Conservation (phyloP, 2,113 vertebrate species). For the Dolichallabes microphthalmus region DNA sequence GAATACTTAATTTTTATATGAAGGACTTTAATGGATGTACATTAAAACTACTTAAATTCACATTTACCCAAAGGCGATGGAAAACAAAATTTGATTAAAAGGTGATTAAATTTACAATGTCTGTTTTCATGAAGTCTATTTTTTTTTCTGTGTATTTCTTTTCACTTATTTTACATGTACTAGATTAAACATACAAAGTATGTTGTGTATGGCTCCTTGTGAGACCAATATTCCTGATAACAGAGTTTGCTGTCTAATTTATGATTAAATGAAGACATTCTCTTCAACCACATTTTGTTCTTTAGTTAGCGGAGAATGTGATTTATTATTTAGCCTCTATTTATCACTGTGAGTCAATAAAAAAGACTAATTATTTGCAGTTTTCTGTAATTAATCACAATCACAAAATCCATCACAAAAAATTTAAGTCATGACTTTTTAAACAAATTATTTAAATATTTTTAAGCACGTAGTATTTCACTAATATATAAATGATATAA, state of each 20-base stretch:
- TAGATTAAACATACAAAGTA: slow-evolving; percentile 53
- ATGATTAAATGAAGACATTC: slow-evolving; percentile 60
- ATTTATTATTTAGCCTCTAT: background rate
- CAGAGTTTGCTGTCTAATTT: slow-evolving; percentile 68
- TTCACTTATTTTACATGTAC: slow-evolving; percentile 14
- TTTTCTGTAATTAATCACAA: too few relatives aligned
- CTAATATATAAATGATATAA: too few relatives aligned
- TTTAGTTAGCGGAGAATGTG: background rate
- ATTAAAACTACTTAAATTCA: slow-evolving; percentile 31
- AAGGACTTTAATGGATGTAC: slow-evolving; percentile 21
- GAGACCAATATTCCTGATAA: slow-evolving; percentile 63
- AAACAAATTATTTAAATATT: too few relatives aligned
- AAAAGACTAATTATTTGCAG: too few relatives aligned
- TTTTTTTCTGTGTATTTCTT: background rate
- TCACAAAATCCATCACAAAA: too few relatives aligned
- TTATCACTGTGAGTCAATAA: background rate
- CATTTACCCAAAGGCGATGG: slow-evolving; percentile 16
- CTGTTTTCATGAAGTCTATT: background rate
- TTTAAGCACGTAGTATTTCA: too few relatives aligned
- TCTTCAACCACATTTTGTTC: slow-evolving; percentile 2
- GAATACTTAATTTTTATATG: slow-evolving; percentile 21
- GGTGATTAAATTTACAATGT: slow-evolving; percentile 8
- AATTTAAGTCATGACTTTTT: too few relatives aligned
- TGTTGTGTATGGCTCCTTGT: slow-evolving; percentile 56
- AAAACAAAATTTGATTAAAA: slow-evolving; percentile 14